Base-by-base conservation (phyloP, 2,797 vertebrate genomes). In the Chromis chromis region DNA sequence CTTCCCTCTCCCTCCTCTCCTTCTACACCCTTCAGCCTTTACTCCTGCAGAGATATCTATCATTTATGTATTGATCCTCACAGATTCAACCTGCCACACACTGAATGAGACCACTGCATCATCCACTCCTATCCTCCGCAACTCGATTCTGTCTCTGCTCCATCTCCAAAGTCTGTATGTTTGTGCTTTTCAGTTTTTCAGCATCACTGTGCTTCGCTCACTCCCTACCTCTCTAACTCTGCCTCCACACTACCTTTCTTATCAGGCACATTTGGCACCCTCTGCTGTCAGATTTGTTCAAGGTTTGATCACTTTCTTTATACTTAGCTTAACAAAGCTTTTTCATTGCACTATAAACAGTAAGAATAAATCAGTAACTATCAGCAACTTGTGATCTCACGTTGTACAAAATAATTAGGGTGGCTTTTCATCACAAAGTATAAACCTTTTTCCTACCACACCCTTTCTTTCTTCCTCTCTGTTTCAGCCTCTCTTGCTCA, bases 201-300 rank as follows among this genome's bases (percentile, higher is more conserved):
- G 60, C 31, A 21, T 65, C 4, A 24, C 19, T 65, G 58, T 59
- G 27, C 36, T 39, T 42, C 36, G 16, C 39, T 62, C 13, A 25
- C 25, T 73, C 50, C 67, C 40, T 68, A 3, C 21, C 25, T 3
- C 36, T 72, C 53, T 8, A 22, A 50, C 16, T 76, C 58, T 65
- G 19, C 49, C 22, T 72, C 46, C 2, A 4, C 31, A 0, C 17
- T 25, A 1, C 46, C 6, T 46, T 27, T 82, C 16, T 60, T 14
- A 12, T 70, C 25, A 39, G 19, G 19, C 50, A 56, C 77, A 72
- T 86, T 57, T 85, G 68, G 86, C 87, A 73, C 89, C 90, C 86
- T 72, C 89, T 88, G 84, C 82, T 91, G 89, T 78, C 78, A 64
- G 57, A 16, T 52, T 76, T 65, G 28, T 4, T 55, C 4, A 71